Conservation (phyloP, 2,797 vertebrate genomes). For the Coreius guichenoti region DNA sequence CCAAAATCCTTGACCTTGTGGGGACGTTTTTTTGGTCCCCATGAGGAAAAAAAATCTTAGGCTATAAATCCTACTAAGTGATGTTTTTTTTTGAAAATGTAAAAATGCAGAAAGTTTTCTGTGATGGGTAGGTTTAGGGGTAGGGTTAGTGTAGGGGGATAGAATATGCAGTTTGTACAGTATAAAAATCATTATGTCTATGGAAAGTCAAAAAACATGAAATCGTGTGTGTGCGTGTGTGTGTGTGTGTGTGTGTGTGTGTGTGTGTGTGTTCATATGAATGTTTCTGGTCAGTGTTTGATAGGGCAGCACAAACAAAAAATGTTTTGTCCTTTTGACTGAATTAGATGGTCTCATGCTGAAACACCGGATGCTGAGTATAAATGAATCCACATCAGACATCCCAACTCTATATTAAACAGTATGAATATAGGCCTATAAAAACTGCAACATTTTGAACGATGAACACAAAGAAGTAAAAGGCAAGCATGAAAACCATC, state of each 20-base stretch:
- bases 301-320: conserved; percentile 3
- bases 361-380: not conserved
- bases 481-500: not conserved
- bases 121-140: too few species aligned
- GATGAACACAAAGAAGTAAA: not conserved
- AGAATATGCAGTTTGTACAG: too few species aligned
- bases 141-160: too few species aligned
- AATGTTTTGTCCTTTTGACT: not conserved
- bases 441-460: too few species aligned
- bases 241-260: not conserved
- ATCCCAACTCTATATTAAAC: not conserved
- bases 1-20: too few species aligned
- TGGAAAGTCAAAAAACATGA: too few species aligned
- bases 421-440: not conserved
- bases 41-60: too few species aligned
- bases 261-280: not conserved
- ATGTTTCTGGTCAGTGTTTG: not conserved
- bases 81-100: too few species aligned
- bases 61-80: too few species aligned
- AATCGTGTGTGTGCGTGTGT: not conserved
- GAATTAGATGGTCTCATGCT: not conserved
- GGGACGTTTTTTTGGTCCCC: too few species aligned
- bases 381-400: not conserved
- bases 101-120: too few species aligned
- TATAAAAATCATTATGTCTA: too few species aligned